Evolutionary conservation across 2,888 invertebrate species (phyloP).

Genomic region (Hyposoter dolosus): DNA sequence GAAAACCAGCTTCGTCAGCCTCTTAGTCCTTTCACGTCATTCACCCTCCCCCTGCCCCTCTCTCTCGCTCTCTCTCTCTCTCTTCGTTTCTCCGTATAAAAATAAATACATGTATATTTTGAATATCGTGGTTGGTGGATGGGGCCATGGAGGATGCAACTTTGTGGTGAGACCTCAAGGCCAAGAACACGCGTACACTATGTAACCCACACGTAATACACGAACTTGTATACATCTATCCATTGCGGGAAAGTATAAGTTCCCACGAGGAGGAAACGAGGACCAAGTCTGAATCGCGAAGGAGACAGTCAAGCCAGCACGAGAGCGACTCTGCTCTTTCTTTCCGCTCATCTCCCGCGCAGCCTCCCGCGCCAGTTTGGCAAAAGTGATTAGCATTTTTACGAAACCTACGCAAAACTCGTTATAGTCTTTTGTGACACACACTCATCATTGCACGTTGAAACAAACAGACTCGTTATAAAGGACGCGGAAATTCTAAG

Average conservation of each 20-base stretch:
- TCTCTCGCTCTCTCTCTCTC: constrained; percentile 10
- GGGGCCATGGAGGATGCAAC: constrained; percentile 69
- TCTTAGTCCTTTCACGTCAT: constrained; percentile 29
- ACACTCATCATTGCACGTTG: constrained; percentile 21
- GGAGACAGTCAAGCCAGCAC: neutral
- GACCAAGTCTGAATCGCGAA: constrained; percentile 28
- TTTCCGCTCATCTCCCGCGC: constrained; percentile 28
- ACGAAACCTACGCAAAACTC: constrained; percentile 71
- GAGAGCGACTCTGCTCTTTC: neutral
- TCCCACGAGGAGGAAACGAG: constrained; percentile 75
- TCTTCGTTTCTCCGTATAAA: constrained; percentile 31
- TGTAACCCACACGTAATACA: constrained; percentile 12
- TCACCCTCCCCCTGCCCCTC: neutral
- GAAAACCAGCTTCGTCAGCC: constrained; percentile 60
- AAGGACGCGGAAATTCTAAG: neutral
- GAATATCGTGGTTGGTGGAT: constrained; percentile 54
- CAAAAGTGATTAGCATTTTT: constrained; percentile 76
- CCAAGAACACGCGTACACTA: constrained; percentile 69
- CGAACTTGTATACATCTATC: constrained; percentile 33
- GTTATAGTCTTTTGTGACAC: constrained; percentile 33
- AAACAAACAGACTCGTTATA: constrained; percentile 1
- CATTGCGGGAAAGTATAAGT: constrained; percentile 72
- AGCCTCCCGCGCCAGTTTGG: constrained; percentile 64
- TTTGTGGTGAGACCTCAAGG: constrained; percentile 70
- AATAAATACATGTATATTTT: neutral